A percentile compares a stretch with the other conserved stretches of the same genome.
These are phyloP conservation scores for Mustelus asterias DNA, from an alignment of 2,113 vertebrate genomes.

Conservation along the genomic window DNA sequence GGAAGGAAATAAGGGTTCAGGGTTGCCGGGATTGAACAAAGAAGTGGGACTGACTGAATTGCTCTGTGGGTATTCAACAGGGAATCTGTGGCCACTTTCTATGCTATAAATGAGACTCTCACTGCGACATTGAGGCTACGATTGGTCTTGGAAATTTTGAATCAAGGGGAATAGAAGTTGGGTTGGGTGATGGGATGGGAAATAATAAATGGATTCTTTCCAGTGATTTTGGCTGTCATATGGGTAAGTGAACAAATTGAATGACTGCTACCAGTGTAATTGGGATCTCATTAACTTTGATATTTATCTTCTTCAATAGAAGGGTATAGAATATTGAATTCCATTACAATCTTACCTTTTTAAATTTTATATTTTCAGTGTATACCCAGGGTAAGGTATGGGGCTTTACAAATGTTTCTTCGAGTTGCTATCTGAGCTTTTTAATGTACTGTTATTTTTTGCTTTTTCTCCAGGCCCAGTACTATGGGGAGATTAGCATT, in stretches of 20 bases:
- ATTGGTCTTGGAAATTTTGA: background rate
- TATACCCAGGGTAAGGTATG: background rate
- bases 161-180: background rate
- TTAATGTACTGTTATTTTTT: background rate
- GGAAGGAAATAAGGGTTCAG: too few relatives aligned
- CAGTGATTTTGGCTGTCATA: background rate
- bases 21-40: too few relatives aligned
- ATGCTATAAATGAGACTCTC: too few relatives aligned
- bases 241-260: background rate
- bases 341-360: background rate
- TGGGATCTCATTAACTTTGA: background rate
- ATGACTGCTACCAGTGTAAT: background rate
- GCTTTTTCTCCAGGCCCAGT: conserved; percentile 73
- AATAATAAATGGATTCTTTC: background rate
- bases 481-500: conserved; percentile 76
- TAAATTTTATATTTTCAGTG: background rate
- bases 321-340: background rate
- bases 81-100: too few relatives aligned
- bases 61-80: too few relatives aligned
- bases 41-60: too few relatives aligned
- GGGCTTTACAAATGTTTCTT: background rate
- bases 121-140: too few relatives aligned
- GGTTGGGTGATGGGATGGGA: too few relatives aligned
- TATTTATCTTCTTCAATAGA: background rate
- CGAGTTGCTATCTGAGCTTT: background rate